phyloP scores from a whole-genome alignment of 2,797 vertebrate species.

The Melanotaenia trifasciata region DNA sequence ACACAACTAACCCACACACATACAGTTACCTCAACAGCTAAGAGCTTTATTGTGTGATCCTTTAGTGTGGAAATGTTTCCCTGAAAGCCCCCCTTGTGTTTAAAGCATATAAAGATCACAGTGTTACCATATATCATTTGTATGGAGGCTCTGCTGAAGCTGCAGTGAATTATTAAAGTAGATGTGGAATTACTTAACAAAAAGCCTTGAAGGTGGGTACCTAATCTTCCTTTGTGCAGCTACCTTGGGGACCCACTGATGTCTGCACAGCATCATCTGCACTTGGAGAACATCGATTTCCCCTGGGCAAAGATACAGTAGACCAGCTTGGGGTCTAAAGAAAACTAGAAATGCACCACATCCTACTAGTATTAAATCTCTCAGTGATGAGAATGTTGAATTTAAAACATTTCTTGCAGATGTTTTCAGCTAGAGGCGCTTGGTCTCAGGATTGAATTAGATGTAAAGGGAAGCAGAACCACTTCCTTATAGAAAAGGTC shows the following conservation, averaged over 20 bases:
- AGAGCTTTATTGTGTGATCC: slow-evolving; percentile 36
- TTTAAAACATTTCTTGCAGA: slow-evolving; percentile 14
- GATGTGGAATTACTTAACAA: slow-evolving; percentile 78
- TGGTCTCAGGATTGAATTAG: background rate
- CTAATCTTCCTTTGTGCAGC: slow-evolving; percentile 77
- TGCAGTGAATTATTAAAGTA: slow-evolving; percentile 79
- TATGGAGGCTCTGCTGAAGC: slow-evolving; percentile 53
- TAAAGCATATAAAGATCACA: slow-evolving; percentile 63
- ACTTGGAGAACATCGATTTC: slow-evolving; percentile 41
- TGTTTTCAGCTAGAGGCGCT: background rate
- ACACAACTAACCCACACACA: slow-evolving; percentile 12
- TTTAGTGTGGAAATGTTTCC: slow-evolving; percentile 48
- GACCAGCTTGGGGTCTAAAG: slow-evolving; percentile 48
- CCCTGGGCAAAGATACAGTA: slow-evolving; percentile 54
- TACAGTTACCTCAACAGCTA: slow-evolving; percentile 8
- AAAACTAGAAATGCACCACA: slow-evolving; percentile 53
- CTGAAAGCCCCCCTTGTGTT: slow-evolving; percentile 41
- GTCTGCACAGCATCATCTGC: slow-evolving; percentile 67
- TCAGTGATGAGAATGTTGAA: slow-evolving; percentile 15
- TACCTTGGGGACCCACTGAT: slow-evolving; percentile 65
- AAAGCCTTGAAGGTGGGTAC: slow-evolving; percentile 71
- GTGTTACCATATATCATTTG: slow-evolving; percentile 54
- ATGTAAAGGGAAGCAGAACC: background rate
- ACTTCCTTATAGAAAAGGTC: background rate
- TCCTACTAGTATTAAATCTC: slow-evolving; percentile 44